These are phyloP conservation scores for Neoascia interrupta DNA, from an alignment of 2,888 invertebrate genomes.

Conservation along the genomic window DNA sequence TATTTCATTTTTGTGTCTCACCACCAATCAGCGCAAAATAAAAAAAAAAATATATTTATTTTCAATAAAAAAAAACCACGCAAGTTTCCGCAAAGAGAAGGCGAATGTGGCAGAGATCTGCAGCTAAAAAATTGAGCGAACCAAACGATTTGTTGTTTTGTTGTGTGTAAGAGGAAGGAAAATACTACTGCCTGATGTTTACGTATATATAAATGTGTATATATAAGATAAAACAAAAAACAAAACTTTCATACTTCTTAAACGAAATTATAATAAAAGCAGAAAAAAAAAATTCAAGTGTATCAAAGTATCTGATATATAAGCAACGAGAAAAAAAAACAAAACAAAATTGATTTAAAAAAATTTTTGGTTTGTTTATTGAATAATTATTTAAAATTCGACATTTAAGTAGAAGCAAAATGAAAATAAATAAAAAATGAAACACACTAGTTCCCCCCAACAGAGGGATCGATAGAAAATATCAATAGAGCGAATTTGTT, in stretches of 20 bases:
- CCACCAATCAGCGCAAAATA: too few relatives aligned
- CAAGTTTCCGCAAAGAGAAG: too few relatives aligned
- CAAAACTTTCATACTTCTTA: conserved; percentile 54
- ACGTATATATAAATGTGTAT: conserved; percentile 60
- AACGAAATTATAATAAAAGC: conserved; percentile 37
- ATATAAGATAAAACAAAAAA: conserved; percentile 41
- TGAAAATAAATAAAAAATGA: conserved; percentile 12
- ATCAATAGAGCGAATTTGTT: conserved; percentile 66
- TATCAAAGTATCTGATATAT: conserved; percentile 20
- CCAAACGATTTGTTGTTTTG: conserved; percentile 48
- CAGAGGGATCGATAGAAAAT: conserved; percentile 44
- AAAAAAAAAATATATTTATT: too few relatives aligned
- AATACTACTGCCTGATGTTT: conserved; percentile 68
- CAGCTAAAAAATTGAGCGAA: conserved; percentile 45
- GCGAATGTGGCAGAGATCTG: conserved; percentile 17
- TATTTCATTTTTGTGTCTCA: too few relatives aligned
- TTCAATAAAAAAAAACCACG: too few relatives aligned
- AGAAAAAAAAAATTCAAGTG: conserved; percentile 12
- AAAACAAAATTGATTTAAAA: not conserved
- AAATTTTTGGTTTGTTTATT: not conserved
- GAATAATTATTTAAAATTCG: conserved; percentile 34
- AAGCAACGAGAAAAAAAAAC: conserved; percentile 42
- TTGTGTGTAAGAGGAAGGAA: conserved; percentile 50
- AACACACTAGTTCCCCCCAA: conserved; percentile 44
- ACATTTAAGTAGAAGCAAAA: conserved; percentile 40